Percentiles rank a stretch among this genome's conserved stretches.
phyloP scores from a whole-genome alignment of 2,888 invertebrate species.

The Gymnocheta viridis region DNA sequence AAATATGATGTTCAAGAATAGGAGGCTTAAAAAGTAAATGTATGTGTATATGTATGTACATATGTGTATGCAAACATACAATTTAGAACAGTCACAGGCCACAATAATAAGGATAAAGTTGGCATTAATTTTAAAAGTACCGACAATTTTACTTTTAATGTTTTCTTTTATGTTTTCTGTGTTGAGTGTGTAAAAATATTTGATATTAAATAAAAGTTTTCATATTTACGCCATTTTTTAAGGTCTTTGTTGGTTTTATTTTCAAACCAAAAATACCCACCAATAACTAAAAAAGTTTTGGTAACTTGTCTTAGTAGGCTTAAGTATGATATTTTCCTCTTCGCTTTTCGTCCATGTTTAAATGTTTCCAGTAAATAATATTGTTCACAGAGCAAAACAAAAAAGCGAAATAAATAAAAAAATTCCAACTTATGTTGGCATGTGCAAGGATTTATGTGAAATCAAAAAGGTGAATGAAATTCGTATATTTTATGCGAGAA shows the following conservation, averaged over 20 bases:
- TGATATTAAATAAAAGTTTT: not conserved
- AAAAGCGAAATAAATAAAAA: not conserved
- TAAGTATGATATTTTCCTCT: not conserved
- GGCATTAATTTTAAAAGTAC: not conserved
- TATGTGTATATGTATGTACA: no score
- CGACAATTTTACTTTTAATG: not conserved
- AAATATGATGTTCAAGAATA: slow-evolving; percentile 5
- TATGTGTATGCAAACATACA: no score
- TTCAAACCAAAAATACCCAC: not conserved
- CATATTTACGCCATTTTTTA: not conserved
- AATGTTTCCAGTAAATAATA: not conserved
- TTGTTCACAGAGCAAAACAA: not conserved
- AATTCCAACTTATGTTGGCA: slow-evolving; percentile 3
- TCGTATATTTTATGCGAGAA: slow-evolving; percentile 66
- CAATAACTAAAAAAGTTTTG: not conserved
- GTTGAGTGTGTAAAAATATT: not conserved
- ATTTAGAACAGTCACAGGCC: not conserved
- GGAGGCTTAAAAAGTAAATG: slow-evolving; percentile 5
- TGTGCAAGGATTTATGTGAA: slow-evolving; percentile 48
- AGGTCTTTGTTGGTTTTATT: no score
- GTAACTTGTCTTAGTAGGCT: not conserved
- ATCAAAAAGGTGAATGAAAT: slow-evolving; percentile 60
- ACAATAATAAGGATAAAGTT: not conserved
- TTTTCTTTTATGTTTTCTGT: not conserved
- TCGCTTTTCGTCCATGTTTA: not conserved